A percentile compares a stretch with the other conserved stretches of the same genome.
Conservation (phyloP, 2,888 invertebrate species). For the Electrophaes corylata region DNA sequence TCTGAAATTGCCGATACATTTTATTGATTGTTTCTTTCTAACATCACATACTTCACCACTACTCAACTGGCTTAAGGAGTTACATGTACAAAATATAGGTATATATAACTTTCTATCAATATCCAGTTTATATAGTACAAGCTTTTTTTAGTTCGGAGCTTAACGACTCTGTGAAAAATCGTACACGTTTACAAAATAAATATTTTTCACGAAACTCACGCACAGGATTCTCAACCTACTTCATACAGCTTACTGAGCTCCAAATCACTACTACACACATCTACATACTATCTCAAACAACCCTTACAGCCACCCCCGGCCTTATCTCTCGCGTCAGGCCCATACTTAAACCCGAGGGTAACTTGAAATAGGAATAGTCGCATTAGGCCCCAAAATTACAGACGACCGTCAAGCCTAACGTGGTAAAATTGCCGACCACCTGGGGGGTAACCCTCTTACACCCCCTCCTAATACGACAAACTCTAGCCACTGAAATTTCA, state of each 20-base stretch:
- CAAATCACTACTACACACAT: slow-evolving; percentile 33
- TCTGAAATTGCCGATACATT: no score
- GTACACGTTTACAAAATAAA: not conserved
- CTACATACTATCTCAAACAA: slow-evolving; percentile 35
- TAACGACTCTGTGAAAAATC: not conserved
- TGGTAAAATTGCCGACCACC: slow-evolving; percentile 82
- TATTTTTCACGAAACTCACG: slow-evolving; percentile 2
- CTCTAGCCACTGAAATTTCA: slow-evolving; percentile 2
- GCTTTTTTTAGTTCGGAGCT: not conserved
- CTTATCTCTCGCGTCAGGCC: slow-evolving; percentile 76
- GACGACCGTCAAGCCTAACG: slow-evolving; percentile 82
- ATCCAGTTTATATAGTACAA: not conserved
- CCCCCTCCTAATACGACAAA: slow-evolving; percentile 43
- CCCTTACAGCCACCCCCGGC: slow-evolving; percentile 46
- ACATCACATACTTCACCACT: no score
- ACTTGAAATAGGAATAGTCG: slow-evolving; percentile 83
- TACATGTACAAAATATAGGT: no score
- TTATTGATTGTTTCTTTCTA: no score
- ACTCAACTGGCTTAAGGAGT: no score
- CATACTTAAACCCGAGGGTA: slow-evolving; percentile 77
- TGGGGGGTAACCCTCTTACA: slow-evolving; percentile 73
- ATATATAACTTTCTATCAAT: no score
- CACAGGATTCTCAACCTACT: slow-evolving; percentile 17
- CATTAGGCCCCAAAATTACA: slow-evolving; percentile 83
- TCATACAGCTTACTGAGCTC: slow-evolving; percentile 34